Evolutionary conservation across 2,888 invertebrate genomes (phyloP).

Genomic region (Eutolmus rufibarbis): DNA sequence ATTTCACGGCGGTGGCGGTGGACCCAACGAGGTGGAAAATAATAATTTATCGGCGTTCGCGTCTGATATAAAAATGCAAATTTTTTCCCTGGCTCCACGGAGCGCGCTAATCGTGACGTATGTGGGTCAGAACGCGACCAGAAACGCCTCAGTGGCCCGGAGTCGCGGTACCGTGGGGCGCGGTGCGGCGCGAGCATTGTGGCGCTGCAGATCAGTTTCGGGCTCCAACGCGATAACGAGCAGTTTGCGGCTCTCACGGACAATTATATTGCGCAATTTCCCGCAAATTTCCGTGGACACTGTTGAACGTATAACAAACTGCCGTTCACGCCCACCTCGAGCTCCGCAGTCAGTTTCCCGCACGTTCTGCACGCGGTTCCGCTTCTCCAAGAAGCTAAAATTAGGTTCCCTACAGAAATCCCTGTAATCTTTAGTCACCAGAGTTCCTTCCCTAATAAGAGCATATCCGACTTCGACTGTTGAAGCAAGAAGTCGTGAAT

Average conservation of each 20-base stretch:
- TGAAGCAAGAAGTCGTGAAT: too few relatives aligned
- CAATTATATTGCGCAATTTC: conserved; percentile 17
- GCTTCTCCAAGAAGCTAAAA: neutral
- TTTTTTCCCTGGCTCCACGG: neutral
- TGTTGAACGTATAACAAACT: neutral
- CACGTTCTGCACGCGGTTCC: neutral
- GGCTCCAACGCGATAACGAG: neutral
- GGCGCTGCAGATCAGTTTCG: neutral
- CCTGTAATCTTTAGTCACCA: neutral
- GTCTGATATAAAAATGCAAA: conserved; percentile 10
- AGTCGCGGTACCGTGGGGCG: neutral
- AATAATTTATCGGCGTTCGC: conserved; percentile 15
- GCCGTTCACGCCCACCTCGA: neutral
- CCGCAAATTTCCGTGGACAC: conserved; percentile 8
- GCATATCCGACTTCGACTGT: too few relatives aligned
- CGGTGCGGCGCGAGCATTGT: neutral
- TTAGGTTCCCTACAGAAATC: neutral
- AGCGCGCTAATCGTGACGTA: conserved; percentile 11
- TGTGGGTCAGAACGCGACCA: conserved; percentile 5
- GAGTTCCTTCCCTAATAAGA: neutral
- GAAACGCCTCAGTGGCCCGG: neutral
- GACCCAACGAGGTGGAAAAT: conserved; percentile 2
- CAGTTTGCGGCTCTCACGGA: neutral
- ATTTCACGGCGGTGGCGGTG: neutral
- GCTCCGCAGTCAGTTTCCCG: neutral